phyloP scores from a whole-genome alignment of 1,140 invertebrate species.

The Drosophila paulistorum region DNA sequence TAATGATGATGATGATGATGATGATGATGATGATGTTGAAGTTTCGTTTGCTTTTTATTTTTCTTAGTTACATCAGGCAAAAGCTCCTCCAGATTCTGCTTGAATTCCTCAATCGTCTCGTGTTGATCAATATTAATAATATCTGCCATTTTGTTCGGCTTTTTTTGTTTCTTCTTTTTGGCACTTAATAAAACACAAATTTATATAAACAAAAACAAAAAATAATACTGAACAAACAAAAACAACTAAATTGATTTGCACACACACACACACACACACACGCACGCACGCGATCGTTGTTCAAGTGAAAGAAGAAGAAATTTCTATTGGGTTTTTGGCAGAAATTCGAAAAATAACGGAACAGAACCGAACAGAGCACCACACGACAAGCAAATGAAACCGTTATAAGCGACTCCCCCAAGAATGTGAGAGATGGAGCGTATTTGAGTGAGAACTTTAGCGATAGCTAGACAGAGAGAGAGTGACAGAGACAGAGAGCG shows the following conservation, averaged over 20 bases:
- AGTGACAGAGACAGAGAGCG: conserved; percentile 7
- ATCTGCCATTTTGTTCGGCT: conserved; percentile 66
- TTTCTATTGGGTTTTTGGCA: neutral
- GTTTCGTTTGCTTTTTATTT: neutral
- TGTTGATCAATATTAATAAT: conserved; percentile 74
- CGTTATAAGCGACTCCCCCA: neutral
- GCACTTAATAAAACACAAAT: conserved; percentile 40
- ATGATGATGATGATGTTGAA: neutral
- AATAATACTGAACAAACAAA: conserved; percentile 21
- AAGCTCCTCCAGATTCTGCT: conserved; percentile 70
- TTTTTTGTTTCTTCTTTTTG: conserved; percentile 18
- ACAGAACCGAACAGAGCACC: no score
- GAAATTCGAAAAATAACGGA: no score
- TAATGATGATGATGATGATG: no score
- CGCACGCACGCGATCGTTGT: conserved; percentile 20
- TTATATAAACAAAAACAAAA: conserved; percentile 47
- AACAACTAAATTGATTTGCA: conserved; percentile 51
- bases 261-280: conserved; percentile 26
- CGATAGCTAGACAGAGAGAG: conserved; percentile 4
- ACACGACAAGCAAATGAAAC: no score
- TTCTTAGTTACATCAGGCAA: conserved; percentile 63
- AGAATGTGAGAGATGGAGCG: conserved; percentile 12
- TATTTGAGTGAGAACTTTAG: neutral
- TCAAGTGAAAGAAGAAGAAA: neutral
- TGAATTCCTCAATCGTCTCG: conserved; percentile 70